Evolutionary conservation across 2,797 vertebrate species (phyloP), one percentile per base, ranked within the genome.

Genomic region (Malurus leucopterus): DNA sequence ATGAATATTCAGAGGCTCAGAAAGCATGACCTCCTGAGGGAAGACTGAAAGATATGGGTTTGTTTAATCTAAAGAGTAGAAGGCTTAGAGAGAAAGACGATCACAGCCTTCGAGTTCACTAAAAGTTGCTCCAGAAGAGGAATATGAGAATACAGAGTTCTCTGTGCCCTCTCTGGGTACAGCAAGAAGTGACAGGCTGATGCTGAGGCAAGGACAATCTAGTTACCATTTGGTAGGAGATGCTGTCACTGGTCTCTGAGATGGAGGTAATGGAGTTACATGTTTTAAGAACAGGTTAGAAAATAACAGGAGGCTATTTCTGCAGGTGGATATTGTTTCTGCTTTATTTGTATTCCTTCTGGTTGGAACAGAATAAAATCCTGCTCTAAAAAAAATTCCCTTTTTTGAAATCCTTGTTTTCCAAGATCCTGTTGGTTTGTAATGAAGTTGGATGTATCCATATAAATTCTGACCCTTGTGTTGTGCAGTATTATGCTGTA

Each of bases 1-100:
- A 90, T 90, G 68, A 90, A 88, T 95, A 93, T 94, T 91, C 86
- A 91, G 68, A 92, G 54, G 38, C 68, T 49, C 67, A 38, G 77
- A 88, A 92, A 93, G 46, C 44, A 23, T 55, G 71, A 86, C 51
- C 81, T 94, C 90, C 68, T 76, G 90, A 92, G 84, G 54, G 87
- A 86, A 93, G 41, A 61, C 58, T 81, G 61, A 47, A 88, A 55
- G 30, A 76, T 71, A 57, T 47, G 43, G 11, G 43, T 79, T 86
- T 76, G 40, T 82, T 86, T 79, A 84, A 57, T 84, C 84, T 90
- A 30, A 90, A 79, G 74, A 79, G 78, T 24, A 61, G 79, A 86
- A 81, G 64, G 36, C 41, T 80, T 70, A 29, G 72, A 23, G 29
- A 84, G 40, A 68, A 63, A 49, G 43, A 83, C 16, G 36, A 80